phyloP scores from a whole-genome alignment of 2,888 invertebrate genomes.

The Parapristionchus giblindavisi region DNA sequence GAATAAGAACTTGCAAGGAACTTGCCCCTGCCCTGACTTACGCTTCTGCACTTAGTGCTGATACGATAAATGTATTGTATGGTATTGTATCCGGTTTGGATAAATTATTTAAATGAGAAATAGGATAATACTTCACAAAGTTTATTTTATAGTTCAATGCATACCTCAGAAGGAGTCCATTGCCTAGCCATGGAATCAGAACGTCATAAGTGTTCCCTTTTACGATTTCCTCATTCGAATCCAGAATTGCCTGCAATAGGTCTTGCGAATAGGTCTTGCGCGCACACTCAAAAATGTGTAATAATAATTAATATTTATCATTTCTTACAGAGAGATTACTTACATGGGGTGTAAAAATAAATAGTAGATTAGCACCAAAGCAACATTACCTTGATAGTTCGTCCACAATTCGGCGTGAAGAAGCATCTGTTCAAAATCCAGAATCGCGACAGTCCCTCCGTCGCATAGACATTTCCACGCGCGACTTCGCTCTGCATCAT shows the following conservation, averaged over 20 bases:
- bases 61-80: not conserved
- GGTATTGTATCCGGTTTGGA: not conserved
- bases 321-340: too few relatives aligned
- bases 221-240: conserved; percentile 29
- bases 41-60: too few relatives aligned
- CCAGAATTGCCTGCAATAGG: conserved; percentile 28
- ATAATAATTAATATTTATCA: too few relatives aligned
- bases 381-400: too few relatives aligned
- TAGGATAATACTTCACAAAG: not conserved
- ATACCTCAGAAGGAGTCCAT: conserved; percentile 31
- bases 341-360: too few relatives aligned
- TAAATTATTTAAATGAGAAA: not conserved
- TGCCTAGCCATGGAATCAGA: conserved; percentile 29
- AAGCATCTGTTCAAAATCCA: conserved; percentile 28
- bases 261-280: conserved; percentile 3
- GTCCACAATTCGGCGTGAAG: too few relatives aligned
- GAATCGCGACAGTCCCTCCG: not conserved
- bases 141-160: not conserved
- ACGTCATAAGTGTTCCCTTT: conserved; percentile 32
- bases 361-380: too few relatives aligned
- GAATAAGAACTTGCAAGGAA: too few relatives aligned
- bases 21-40: too few relatives aligned
- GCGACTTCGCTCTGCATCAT: too few relatives aligned
- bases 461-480: too few relatives aligned
- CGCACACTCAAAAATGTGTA: too few relatives aligned